A percentile compares a stretch with the other conserved stretches of the same genome.
These are phyloP conservation scores for Aromia moschata DNA, from an alignment of 2,888 invertebrate species.

Conservation along the genomic window DNA sequence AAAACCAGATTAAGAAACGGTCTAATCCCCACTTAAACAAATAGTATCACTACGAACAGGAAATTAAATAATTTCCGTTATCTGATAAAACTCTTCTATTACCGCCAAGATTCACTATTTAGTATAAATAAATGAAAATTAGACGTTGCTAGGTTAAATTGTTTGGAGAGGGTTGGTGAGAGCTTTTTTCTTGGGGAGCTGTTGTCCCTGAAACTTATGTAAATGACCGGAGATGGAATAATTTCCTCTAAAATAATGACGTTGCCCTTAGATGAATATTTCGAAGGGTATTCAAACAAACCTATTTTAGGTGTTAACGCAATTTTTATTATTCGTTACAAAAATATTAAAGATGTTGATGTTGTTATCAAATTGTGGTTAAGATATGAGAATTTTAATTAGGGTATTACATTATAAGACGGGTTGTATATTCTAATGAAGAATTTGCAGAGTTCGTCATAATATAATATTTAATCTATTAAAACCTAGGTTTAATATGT, in stretches of 20 bases:
- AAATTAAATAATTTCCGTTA: constrained; percentile 54
- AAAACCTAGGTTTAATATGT: no score
- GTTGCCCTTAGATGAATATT: no score
- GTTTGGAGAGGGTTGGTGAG: not conserved
- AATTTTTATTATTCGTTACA: no score
- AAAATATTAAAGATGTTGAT: no score
- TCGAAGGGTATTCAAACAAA: no score
- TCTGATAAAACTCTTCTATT: constrained; percentile 40
- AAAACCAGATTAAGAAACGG: constrained; percentile 40
- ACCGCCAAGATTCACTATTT: constrained; percentile 22
- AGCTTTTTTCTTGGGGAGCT: not conserved
- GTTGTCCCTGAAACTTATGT: constrained; percentile 2
- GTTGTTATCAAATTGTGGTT: no score
- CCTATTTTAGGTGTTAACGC: no score
- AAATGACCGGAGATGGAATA: constrained; percentile 16
- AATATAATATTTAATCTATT: no score
- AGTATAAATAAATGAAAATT: not conserved
- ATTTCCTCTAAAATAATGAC: constrained; percentile 6
- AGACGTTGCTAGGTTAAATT: not conserved
- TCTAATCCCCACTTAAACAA: constrained; percentile 42
- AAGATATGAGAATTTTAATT: no score
- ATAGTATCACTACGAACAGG: constrained; percentile 42
- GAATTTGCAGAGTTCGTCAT: no score
- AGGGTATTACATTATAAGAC: no score
- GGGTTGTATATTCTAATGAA: no score